Percentiles rank a stretch among this genome's conserved stretches.
These are phyloP conservation scores for Dryobota labecula DNA, from an alignment of 2,888 invertebrate genomes.

Conservation along the genomic window DNA sequence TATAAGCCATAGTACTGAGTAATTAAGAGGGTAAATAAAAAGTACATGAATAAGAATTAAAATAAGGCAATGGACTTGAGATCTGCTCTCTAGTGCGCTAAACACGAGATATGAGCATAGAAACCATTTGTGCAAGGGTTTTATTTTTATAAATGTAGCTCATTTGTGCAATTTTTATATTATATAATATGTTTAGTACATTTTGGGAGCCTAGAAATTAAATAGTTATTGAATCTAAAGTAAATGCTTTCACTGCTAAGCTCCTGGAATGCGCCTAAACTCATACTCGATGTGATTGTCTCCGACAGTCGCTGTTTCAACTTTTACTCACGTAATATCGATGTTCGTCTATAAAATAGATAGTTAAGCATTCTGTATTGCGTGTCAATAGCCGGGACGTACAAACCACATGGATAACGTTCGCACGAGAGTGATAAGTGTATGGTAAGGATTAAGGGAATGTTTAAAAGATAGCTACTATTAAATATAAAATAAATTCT, in stretches of 20 bases:
- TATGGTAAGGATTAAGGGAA: conserved; percentile 76
- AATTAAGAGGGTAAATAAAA: conserved; percentile 60
- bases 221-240: conserved; percentile 11
- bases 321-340: conserved; percentile 60
- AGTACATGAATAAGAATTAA: conserved; percentile 64
- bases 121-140: conserved; percentile 54
- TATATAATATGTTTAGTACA: conserved; percentile 52
- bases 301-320: conserved; percentile 43
- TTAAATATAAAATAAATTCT: conserved; percentile 82
- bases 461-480: conserved; percentile 79
- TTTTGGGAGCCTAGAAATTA: conserved; percentile 58
- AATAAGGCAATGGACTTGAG: conserved; percentile 62
- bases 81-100: conserved; percentile 70
- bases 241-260: conserved; percentile 50
- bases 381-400: conserved; percentile 66
- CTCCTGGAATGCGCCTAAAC: conserved; percentile 57
- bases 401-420: conserved; percentile 72
- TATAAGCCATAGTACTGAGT: conserved; percentile 70
- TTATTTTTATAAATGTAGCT: conserved; percentile 67
- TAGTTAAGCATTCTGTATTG: conserved; percentile 58
- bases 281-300: conserved; percentile 35
- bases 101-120: conserved; percentile 56
- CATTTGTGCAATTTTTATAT: conserved; percentile 56
- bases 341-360: conserved; percentile 64
- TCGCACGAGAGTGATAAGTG: conserved; percentile 77